Evolutionary conservation across 1,140 invertebrate species (phyloP), one percentile per base, ranked within the genome.

Genomic region (Leguminivora glycinivorella): DNA sequence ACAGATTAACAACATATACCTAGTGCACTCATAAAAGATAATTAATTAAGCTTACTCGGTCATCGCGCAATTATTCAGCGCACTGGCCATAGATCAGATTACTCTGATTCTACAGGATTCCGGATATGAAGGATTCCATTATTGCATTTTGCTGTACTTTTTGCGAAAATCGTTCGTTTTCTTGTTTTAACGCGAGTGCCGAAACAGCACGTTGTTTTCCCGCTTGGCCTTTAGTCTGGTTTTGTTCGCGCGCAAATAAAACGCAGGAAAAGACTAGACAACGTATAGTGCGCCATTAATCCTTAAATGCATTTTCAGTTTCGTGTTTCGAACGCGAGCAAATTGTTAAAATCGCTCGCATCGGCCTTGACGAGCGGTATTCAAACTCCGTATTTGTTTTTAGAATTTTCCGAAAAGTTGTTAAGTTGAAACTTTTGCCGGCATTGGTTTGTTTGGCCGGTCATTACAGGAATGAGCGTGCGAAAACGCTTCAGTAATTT

Each of bases 401-500:
- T 43, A 14, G 29, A 58, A 47, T 70, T 56, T 34, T 31, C 75
- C 75, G 72, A 70, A 73, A 80, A 87, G 76, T 87, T 84, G 77
- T 67, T 56, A 81, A 83, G 77, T 82, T 75, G 76, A 81, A 87
- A 89, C 72, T 87, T 88, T 87, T 77, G 80, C 83, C 79, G 80
- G 40, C 58, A 24, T 69, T 73, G 78, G 82, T 83, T 77, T 83
- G 84, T 87, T 84, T 85, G 84, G 58, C 79, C 76, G 77, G 75
- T 80, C 81, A 82, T 86, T 84, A 83, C 78, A 72, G 78, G 79
- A 72, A 77, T 79, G 83, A 81, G 74, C 70, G 63, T 34, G 77
- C 74, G 72, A 76, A 82, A 84, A 82, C 76, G 77, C 78, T 83
- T 70, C 77, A 84, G 83, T 87, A 88, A 89, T 88, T 88, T 85